These are phyloP conservation scores for Prunella himalayana DNA, from an alignment of 2,113 vertebrate species.

Conservation along the genomic window DNA sequence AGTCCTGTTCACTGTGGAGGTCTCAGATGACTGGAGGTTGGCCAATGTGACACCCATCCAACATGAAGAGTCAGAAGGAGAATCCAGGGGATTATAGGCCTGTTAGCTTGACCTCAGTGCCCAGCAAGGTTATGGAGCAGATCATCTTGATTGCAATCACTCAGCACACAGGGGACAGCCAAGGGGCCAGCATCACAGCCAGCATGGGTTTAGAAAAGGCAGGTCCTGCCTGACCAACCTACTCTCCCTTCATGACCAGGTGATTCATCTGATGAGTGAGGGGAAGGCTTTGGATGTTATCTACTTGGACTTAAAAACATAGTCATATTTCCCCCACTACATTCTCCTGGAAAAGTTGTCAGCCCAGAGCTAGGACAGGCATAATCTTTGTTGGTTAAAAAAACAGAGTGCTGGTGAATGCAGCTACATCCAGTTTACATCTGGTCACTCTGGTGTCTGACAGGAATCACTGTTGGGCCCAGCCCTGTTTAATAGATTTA, in stretches of 20 bases:
- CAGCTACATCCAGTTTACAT: too few relatives aligned
- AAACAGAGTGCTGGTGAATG: background rate
- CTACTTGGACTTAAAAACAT: background rate
- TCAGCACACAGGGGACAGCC: accelerated
- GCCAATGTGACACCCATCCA: background rate
- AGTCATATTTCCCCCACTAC: background rate
- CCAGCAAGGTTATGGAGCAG: accelerated
- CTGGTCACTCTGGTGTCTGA: background rate
- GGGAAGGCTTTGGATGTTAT: background rate
- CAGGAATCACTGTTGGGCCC: background rate
- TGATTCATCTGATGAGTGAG: background rate
- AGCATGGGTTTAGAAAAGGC: background rate
- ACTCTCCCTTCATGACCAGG: background rate
- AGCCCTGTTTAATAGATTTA: background rate
- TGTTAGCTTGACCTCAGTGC: background rate
- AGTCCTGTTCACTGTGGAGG: background rate
- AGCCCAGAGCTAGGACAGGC: background rate
- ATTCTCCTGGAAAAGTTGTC: background rate
- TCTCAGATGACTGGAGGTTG: background rate
- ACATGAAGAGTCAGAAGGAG: background rate
- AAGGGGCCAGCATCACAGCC: background rate
- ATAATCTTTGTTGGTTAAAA: background rate
- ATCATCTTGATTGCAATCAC: background rate
- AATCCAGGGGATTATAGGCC: background rate
- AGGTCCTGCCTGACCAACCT: background rate